Percentiles rank a stretch among this genome's conserved stretches.
phyloP scores from a whole-genome alignment of 2,797 vertebrate species.

The Prionace glauca region DNA sequence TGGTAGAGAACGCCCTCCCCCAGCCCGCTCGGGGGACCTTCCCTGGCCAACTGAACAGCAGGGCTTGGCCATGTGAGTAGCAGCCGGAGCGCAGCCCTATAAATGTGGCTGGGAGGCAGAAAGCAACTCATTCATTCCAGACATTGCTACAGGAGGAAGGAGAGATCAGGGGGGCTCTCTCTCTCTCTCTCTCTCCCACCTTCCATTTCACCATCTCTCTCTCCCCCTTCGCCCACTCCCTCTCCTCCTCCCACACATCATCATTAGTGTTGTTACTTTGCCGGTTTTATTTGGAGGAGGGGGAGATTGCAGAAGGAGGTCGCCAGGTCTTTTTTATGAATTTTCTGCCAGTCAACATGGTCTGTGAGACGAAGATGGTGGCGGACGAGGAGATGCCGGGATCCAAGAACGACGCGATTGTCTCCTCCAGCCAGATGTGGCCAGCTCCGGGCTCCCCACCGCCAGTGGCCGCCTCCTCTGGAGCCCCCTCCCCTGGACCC shows the following conservation, averaged over 20 bases:
- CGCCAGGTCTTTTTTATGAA: conserved; percentile 77
- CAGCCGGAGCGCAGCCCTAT: neutral
- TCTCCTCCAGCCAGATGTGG: conserved; percentile 74
- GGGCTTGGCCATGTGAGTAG: too few species aligned
- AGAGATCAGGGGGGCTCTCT: neutral
- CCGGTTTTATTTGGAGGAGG: neutral
- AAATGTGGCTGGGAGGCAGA: neutral
- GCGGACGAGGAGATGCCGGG: conserved; percentile 85
- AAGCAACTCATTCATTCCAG: neutral
- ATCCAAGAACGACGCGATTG: conserved; percentile 76
- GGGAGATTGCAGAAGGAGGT: too few species aligned
- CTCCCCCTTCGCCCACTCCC: neutral
- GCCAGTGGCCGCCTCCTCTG: conserved; percentile 39
- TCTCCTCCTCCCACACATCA: too few species aligned
- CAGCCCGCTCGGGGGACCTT: neutral
- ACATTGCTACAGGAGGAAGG: neutral
- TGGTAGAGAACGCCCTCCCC: neutral
- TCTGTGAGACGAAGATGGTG: conserved; percentile 97
- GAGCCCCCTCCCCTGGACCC: neutral
- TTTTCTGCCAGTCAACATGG: conserved; percentile 93
- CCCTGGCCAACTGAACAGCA: neutral
- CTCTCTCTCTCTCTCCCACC: neutral
- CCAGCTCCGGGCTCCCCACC: conserved; percentile 57
- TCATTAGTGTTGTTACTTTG: neutral
- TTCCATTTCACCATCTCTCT: neutral